phyloP scores from a whole-genome alignment of 2,888 invertebrate genomes.

The Thumatha senex region DNA sequence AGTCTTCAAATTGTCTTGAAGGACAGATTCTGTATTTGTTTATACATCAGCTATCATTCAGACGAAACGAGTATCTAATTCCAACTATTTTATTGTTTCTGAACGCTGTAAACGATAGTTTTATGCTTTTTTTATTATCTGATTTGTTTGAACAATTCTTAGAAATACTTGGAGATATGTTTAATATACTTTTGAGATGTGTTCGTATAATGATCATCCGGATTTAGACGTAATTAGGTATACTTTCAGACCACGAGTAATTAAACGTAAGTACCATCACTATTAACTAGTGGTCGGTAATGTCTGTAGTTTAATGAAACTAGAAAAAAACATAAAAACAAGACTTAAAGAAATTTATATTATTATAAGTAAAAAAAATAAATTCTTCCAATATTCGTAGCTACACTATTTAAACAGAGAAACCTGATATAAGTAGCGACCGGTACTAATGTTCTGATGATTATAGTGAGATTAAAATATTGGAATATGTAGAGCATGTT shows the following conservation, averaged over 20 bases:
- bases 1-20: not conserved
- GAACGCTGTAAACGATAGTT: slow-evolving; percentile 26
- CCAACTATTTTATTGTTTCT: slow-evolving; percentile 35
- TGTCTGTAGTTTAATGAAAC: too few species aligned
- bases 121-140: slow-evolving; percentile 16
- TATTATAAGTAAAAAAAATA: too few species aligned
- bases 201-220: not conserved
- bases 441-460: too few species aligned
- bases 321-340: too few species aligned
- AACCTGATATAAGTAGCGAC: too few species aligned
- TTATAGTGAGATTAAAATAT: too few species aligned
- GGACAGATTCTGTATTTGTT: slow-evolving; percentile 22
- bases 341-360: too few species aligned
- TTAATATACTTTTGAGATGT: slow-evolving; percentile 2
- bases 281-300: not conserved
- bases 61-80: slow-evolving; percentile 30
- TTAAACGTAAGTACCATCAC: not conserved
- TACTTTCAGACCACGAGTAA: too few species aligned
- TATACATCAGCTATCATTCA: slow-evolving; percentile 29
- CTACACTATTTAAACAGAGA: too few species aligned
- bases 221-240: not conserved
- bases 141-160: slow-evolving; percentile 1
- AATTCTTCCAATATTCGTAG: too few species aligned
- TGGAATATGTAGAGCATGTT: too few species aligned
- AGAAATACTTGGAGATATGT: not conserved